Evolutionary conservation across 1,140 invertebrate genomes (phyloP).

Genomic region (Bombus picipes): DNA sequence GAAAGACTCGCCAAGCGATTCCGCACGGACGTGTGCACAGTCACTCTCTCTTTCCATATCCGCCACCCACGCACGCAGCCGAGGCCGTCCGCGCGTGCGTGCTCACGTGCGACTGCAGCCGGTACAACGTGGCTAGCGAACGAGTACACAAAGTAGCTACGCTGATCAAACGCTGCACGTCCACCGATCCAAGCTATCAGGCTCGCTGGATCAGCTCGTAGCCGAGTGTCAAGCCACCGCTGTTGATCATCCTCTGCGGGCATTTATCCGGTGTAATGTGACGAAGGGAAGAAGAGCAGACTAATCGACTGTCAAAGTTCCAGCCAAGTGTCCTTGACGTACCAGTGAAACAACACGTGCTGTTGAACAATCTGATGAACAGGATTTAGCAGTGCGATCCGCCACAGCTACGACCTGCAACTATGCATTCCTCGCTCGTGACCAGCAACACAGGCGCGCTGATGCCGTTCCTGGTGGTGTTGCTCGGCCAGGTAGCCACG

Average conservation of each 20-base stretch:
- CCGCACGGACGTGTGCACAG: conserved; percentile 16
- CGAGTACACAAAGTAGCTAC: conserved; percentile 38
- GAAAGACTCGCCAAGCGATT: background rate
- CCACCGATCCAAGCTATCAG: too few species aligned
- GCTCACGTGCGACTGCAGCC: conserved; percentile 60
- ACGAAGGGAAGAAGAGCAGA: background rate
- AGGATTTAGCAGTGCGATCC: background rate
- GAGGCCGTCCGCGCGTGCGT: conserved; percentile 58
- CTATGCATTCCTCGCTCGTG: conserved; percentile 47
- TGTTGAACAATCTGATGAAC: conserved; percentile 38
- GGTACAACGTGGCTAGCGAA: conserved; percentile 57
- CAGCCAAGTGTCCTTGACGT: background rate
- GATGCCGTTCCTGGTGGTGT: conserved; percentile 43
- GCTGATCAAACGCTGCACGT: conserved; percentile 8
- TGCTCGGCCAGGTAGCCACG: conserved; percentile 63
- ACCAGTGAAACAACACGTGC: background rate
- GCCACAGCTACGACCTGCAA: conserved; percentile 6
- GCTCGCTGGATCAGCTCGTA: background rate
- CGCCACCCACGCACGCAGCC: conserved; percentile 40
- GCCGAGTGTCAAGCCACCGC: background rate
- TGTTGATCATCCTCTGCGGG: background rate
- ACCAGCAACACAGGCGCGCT: conserved; percentile 14
- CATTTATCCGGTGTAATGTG: conserved; percentile 23
- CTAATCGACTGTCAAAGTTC: background rate
- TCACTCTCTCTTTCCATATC: conserved; percentile 48